Percentiles rank a stretch among this genome's conserved stretches.
Evolutionary conservation across 2,888 invertebrate species (phyloP).

Genomic region (Sisyra terminalis): DNA sequence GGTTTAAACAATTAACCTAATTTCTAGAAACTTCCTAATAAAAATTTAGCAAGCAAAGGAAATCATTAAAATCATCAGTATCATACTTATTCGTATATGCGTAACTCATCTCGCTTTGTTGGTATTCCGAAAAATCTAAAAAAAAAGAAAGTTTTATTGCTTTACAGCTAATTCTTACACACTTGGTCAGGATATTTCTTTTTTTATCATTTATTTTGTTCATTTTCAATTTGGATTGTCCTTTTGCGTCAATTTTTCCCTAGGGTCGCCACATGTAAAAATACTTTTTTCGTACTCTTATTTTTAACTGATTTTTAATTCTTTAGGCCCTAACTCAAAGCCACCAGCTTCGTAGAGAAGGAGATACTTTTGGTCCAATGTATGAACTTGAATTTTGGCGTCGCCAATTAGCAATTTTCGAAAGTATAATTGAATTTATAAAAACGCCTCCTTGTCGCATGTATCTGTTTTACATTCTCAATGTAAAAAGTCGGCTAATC

Average conservation of each 20-base stretch:
- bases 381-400: conserved; percentile 78
- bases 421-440: conserved; percentile 66
- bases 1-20: too few species aligned
- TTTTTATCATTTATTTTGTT: background rate
- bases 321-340: conserved; percentile 53
- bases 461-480: conserved; percentile 49
- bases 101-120: too few species aligned
- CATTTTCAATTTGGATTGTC: background rate
- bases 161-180: too few species aligned
- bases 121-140: too few species aligned
- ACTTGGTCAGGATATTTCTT: background rate
- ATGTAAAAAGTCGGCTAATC: conserved; percentile 52
- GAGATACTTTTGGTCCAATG: conserved; percentile 62
- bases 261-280: background rate
- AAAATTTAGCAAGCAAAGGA: too few species aligned
- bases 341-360: conserved; percentile 63
- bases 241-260: background rate
- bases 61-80: too few species aligned
- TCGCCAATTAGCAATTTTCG: conserved; percentile 57
- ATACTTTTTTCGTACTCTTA: background rate
- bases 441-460: conserved; percentile 48
- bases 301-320: conserved; percentile 6
- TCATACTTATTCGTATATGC: too few species aligned
- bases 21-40: too few species aligned
- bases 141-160: too few species aligned